Percentiles rank a stretch among this genome's conserved stretches.
phyloP scores from a whole-genome alignment of 2,797 vertebrate genomes.

The Peromyscus attwateri region DNA sequence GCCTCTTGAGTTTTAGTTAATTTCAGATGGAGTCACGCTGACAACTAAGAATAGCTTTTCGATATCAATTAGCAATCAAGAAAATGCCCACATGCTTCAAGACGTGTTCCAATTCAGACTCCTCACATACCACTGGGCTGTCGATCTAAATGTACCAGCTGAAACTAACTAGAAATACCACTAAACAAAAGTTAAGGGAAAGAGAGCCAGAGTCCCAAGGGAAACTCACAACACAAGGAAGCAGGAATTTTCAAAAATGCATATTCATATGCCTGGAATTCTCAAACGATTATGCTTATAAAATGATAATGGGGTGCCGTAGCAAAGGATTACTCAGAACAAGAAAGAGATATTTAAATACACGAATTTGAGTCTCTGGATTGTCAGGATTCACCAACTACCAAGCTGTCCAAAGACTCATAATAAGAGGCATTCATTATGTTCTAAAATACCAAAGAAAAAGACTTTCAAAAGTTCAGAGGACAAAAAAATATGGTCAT shows the following conservation, averaged over 20 bases:
- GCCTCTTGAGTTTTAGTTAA: background rate
- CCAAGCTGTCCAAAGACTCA: conserved; percentile 38
- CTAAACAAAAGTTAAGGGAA: conserved; percentile 22
- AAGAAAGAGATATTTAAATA: conserved; percentile 16
- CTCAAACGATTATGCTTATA: conserved; percentile 46
- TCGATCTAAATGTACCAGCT: background rate
- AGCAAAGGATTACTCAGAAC: conserved; percentile 48
- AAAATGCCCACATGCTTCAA: background rate
- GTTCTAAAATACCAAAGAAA: background rate
- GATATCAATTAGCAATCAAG: background rate
- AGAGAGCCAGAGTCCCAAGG: background rate
- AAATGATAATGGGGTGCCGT: background rate
- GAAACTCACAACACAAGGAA: conserved; percentile 14
- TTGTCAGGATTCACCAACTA: conserved; percentile 42
- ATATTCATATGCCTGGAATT: background rate
- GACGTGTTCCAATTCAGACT: background rate
- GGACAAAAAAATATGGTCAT: background rate
- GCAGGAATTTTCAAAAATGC: background rate
- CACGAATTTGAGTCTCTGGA: conserved; percentile 5
- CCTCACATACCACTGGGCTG: background rate
- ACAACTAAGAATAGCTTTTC: background rate
- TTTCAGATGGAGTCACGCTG: background rate
- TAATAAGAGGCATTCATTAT: background rate
- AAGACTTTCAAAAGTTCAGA: conserved; percentile 29
- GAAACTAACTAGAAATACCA: background rate